These are phyloP conservation scores for Coleophora deauratella DNA, from an alignment of 2,888 invertebrate genomes.

Conservation along the genomic window DNA sequence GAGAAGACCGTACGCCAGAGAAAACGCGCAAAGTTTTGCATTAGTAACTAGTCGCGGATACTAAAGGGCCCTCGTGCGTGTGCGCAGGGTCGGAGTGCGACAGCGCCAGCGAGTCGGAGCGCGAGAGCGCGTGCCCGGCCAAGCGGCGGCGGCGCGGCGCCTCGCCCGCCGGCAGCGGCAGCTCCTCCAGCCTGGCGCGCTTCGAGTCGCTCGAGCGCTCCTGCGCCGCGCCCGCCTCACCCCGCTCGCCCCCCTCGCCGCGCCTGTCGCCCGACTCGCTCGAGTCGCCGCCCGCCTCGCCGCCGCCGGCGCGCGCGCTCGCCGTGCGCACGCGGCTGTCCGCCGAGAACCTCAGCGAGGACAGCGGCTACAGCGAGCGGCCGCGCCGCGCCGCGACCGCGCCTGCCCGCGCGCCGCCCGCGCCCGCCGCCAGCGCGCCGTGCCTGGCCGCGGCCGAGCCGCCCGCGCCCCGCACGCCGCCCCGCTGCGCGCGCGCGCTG, in stretches of 20 bases:
- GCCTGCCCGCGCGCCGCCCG: constrained; percentile 43
- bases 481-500: constrained; percentile 57
- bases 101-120: constrained; percentile 78
- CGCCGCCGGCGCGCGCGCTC: constrained; percentile 47
- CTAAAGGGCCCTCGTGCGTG: not conserved
- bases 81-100: constrained; percentile 69
- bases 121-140: constrained; percentile 83
- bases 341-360: constrained; percentile 85
- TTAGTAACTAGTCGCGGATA: no score
- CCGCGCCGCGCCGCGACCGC: constrained; percentile 48
- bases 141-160: constrained; percentile 78
- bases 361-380: constrained; percentile 83
- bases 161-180: constrained; percentile 61
- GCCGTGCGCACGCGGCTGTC: constrained; percentile 73
- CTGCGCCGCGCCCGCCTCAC: constrained; percentile 59
- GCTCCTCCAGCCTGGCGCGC: constrained; percentile 87
- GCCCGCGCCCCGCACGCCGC: constrained; percentile 45
- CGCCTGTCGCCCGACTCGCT: constrained; percentile 66
- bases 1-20: constrained; percentile 10
- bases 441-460: constrained; percentile 31
- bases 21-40: constrained; percentile 25
- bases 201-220: constrained; percentile 86
- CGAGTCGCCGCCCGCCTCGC: constrained; percentile 56
- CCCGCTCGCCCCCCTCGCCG: constrained; percentile 61
- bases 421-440: constrained; percentile 50